These are phyloP conservation scores for Trichopoda pennipes DNA, from an alignment of 2,888 invertebrate species.

Conservation along the genomic window DNA sequence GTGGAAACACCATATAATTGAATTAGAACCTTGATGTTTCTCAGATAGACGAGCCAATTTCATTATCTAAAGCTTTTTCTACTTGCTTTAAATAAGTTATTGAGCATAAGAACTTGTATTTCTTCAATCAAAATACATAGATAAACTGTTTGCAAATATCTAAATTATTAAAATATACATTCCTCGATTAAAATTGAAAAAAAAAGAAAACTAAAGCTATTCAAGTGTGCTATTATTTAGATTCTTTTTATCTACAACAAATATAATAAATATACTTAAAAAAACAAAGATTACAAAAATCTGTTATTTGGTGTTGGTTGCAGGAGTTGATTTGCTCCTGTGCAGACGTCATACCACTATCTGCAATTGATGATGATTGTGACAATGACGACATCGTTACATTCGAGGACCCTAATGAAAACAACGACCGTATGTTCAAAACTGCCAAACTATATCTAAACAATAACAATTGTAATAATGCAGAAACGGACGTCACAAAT, in stretches of 20 bases:
- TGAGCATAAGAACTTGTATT: too few species aligned
- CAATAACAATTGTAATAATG: constrained; percentile 52
- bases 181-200: constrained; percentile 2
- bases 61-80: too few species aligned
- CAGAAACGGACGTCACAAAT: constrained; percentile 3
- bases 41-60: too few species aligned
- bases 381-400: constrained; percentile 69
- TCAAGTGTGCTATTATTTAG: constrained; percentile 65
- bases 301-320: constrained; percentile 83
- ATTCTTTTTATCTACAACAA: constrained; percentile 50
- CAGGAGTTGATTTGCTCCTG: constrained; percentile 86
- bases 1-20: too few species aligned
- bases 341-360: constrained; percentile 83
- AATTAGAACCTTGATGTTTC: too few species aligned
- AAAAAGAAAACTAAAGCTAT: constrained; percentile 63
- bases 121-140: too few species aligned
- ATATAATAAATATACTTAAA: constrained; percentile 25
- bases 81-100: too few species aligned
- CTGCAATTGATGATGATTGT: constrained; percentile 75
- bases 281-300: constrained; percentile 75
- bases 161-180: too few species aligned
- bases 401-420: constrained; percentile 48
- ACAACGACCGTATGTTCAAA: constrained; percentile 42
- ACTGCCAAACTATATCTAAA: constrained; percentile 41
- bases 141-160: too few species aligned